A percentile compares a stretch with the other conserved stretches of the same genome.
Evolutionary conservation across 2,113 vertebrate genomes (phyloP).

Genomic region (Tursiops truncatus): DNA sequence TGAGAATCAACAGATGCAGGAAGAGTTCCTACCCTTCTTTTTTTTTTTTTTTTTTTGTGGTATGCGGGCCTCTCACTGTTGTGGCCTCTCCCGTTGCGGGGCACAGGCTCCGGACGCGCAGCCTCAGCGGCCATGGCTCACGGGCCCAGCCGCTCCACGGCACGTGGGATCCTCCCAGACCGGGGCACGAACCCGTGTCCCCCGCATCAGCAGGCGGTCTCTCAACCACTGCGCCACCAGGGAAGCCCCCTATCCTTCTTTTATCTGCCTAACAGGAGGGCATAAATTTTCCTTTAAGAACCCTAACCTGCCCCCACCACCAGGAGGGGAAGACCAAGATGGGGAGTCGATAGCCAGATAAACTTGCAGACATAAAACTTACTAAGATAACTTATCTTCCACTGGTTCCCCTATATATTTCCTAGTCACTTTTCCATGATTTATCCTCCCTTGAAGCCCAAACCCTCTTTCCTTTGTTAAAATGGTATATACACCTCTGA

Average conservation of each 20-base stretch:
- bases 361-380: neutral
- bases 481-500: neutral
- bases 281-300: neutral
- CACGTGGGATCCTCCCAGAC: rapidly evolving
- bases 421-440: neutral
- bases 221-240: no score
- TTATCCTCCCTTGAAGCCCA: neutral
- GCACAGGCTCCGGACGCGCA: no score
- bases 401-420: neutral
- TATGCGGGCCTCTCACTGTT: no score
- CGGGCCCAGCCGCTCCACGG: no score
- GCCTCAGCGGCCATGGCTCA: no score
- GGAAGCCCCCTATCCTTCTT: neutral
- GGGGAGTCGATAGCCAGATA: neutral
- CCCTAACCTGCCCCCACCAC: no score
- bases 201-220: no score
- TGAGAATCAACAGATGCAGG: neutral
- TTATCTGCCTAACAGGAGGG: neutral
- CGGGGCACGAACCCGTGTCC: no score
- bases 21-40: neutral
- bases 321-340: neutral
- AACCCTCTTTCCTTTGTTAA: neutral
- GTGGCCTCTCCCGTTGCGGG: no score
- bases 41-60: no score
- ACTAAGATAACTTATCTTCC: neutral